Evolutionary conservation across 2,888 invertebrate species (phyloP), one percentile per base, ranked within the genome.

Genomic region (Invenusta paracnida): DNA sequence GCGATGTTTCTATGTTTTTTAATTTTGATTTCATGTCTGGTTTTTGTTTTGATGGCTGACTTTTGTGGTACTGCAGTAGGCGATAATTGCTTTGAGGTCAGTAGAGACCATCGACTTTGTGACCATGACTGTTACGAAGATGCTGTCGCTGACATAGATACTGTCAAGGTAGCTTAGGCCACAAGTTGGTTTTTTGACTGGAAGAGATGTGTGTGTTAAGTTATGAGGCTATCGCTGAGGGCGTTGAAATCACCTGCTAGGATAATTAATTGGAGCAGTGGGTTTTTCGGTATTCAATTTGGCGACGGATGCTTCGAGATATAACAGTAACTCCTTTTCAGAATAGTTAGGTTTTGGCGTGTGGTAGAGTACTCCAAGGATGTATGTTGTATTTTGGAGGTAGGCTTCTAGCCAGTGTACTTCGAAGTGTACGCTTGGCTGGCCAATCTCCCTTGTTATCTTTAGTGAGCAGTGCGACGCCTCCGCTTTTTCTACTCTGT

Each of bases 211-310:
- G 79, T 79, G 23, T n/a, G 2, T 23, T 79, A 11, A 23, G 79
- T 28, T 11, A 79, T 79, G 27, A 27, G 79, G 27, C n/a, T 2
- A n/a, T 79, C 79, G 29, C 29, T 28, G 25, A 79, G 79, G 23
- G 23, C n/a, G 29, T 79, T 79, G 29, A 79, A 79, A n/a, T 79
- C 79, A 27, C 79, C 79, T 79, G 79, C n/a, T 27, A 79, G 23
- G 23, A 79, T 79, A 28, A 79, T n/a, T n/a, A n/a, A n/a, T 79
- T 27, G 79, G 11, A 79, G 23, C 27, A 28, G 5, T 79, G 29
- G 29, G 79, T n/a, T 79, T 27, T 27, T 79, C 29, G 23, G 25
- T 28, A 2, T 28, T 79, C 27, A 27, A 13, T 27, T 79, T 28
- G 79, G 2, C 29, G 79, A 28, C n/a, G 2, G 79, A 13, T n/a